Evolutionary conservation across 1,140 invertebrate genomes (phyloP).

Genomic region (Chionoecetes opilio): DNA sequence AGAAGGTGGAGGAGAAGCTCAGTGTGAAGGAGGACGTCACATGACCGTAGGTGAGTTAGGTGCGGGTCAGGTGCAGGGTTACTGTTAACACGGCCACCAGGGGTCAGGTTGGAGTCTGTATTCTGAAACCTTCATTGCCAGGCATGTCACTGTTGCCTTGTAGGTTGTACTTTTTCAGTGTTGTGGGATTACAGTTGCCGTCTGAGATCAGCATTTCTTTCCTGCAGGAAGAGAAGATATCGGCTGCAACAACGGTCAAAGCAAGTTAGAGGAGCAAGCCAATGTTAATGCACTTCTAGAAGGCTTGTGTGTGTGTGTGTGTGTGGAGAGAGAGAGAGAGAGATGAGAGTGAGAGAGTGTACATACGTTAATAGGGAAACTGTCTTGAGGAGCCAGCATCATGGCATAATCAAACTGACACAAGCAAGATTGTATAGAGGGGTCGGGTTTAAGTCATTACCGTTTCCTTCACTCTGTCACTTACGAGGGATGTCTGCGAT

Average conservation of each 20-base stretch:
- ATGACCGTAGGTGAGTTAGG: slow-evolving; percentile 39
- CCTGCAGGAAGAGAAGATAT: background rate
- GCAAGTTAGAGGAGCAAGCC: background rate
- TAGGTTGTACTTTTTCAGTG: no score
- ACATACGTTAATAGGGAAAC: background rate
- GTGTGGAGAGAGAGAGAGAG: background rate
- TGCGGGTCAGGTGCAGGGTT: background rate
- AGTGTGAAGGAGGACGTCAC: slow-evolving; percentile 61
- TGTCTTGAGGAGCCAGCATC: background rate
- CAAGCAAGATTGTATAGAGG: background rate
- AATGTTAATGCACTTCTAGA: background rate
- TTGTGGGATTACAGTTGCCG: no score
- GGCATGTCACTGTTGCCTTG: no score
- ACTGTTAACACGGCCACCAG: no score
- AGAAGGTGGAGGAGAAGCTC: slow-evolving; percentile 62
- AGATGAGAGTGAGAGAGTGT: background rate
- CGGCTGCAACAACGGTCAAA: background rate
- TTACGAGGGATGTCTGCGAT: background rate
- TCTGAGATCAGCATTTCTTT: background rate
- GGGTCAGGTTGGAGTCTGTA: no score
- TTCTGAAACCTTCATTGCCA: no score
- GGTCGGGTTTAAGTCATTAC: background rate
- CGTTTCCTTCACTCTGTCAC: background rate
- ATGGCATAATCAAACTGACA: background rate
- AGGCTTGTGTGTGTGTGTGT: background rate